These are phyloP conservation scores for Speoplatyrhinus poulsoni DNA, from an alignment of 2,113 vertebrate genomes.

Conservation along the genomic window DNA sequence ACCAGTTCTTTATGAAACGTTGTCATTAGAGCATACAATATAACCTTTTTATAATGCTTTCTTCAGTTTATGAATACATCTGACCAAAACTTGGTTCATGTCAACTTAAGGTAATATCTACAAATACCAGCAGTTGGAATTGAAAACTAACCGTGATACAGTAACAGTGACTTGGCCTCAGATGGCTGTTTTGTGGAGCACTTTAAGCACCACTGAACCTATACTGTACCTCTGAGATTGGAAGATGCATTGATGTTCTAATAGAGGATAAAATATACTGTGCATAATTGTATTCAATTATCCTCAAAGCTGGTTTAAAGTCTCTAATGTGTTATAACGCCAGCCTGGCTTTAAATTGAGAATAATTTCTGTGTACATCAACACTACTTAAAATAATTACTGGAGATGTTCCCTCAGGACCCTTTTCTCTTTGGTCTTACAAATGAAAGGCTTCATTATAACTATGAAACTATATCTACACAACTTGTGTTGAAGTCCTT, in stretches of 20 bases:
- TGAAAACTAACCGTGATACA: not conserved
- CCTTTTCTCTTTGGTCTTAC: not conserved
- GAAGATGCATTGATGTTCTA: slow-evolving; percentile 16
- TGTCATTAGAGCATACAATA: too few species aligned
- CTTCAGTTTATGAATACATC: not conserved
- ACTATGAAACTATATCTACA: too few species aligned
- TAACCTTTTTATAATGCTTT: not conserved
- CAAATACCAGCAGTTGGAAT: slow-evolving; percentile 3
- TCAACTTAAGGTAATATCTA: not conserved
- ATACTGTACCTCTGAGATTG: slow-evolving; percentile 2
- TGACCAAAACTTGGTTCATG: not conserved
- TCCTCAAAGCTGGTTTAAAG: slow-evolving; percentile 1
- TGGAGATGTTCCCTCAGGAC: slow-evolving; percentile 5
- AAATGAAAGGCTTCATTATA: not conserved
- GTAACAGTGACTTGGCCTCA: slow-evolving; percentile 1
- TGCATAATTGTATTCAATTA: slow-evolving; percentile 20
- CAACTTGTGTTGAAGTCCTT: too few species aligned
- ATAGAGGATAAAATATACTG: slow-evolving; percentile 6
- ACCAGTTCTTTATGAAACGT: too few species aligned
- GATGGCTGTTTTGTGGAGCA: slow-evolving; percentile 11
- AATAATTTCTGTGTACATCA: slow-evolving; percentile 37
- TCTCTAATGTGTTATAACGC: not conserved
- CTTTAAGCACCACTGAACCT: slow-evolving; percentile 11
- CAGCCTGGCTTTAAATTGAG: slow-evolving; percentile 22
- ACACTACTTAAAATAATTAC: slow-evolving; percentile 21